Evolutionary conservation across 2,797 vertebrate genomes (phyloP).

Genomic region (Perodicticus potto): DNA sequence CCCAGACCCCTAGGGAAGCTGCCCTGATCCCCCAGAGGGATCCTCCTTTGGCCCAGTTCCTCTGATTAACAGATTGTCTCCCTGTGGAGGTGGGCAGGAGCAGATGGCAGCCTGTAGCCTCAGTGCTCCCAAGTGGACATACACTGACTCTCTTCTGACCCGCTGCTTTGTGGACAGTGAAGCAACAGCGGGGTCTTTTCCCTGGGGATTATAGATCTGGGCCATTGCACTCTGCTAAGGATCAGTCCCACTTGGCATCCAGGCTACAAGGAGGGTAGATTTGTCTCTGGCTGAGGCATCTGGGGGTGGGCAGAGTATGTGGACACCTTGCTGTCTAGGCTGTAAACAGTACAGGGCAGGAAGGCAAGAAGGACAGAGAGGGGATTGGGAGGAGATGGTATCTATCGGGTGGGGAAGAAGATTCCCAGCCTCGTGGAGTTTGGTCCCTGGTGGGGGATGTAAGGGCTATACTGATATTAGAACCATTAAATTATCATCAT

Average conservation of each 20-base stretch:
- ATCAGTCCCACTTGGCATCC: not conserved
- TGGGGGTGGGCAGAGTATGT: not conserved
- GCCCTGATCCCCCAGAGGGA: not conserved
- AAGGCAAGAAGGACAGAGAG: not conserved
- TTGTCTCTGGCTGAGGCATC: no score
- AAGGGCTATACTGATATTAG: no score
- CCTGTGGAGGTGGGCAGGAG: no score
- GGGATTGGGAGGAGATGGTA: not conserved
- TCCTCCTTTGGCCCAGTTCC: not conserved
- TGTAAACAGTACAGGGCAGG: not conserved
- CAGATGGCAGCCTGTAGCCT: not conserved
- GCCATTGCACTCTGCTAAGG: not conserved
- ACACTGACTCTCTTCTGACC: not conserved
- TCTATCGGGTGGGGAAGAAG: not conserved
- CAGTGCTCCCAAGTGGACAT: fast-evolving
- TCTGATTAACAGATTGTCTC: not conserved
- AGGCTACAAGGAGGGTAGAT: fast-evolving
- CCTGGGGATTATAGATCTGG: not conserved
- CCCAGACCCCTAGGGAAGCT: not conserved
- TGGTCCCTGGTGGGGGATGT: not conserved
- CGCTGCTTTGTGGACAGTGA: fast-evolving
- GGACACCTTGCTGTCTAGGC: not conserved
- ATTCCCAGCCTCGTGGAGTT: not conserved
- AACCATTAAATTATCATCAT: not conserved
- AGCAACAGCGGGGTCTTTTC: not conserved